phyloP scores from a whole-genome alignment of 2,797 vertebrate genomes.

The Vireo griseus region DNA sequence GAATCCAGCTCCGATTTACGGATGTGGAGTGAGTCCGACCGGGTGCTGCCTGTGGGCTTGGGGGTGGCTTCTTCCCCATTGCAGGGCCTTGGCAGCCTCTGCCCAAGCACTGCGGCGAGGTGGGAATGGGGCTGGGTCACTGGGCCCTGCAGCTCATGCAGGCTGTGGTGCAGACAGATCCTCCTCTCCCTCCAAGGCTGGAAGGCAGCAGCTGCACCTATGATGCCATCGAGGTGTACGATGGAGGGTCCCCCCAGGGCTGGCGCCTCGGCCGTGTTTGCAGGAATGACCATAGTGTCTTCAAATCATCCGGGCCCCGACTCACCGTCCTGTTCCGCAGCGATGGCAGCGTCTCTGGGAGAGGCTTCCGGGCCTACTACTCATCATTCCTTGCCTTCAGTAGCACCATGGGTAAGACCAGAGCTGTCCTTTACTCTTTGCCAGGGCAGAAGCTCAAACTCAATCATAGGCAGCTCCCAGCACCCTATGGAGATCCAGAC shows the following conservation, averaged over 20 bases:
- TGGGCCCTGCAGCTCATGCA: background rate
- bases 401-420: background rate
- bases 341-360: fast-evolving
- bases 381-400: fast-evolving
- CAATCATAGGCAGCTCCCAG: fast-evolving
- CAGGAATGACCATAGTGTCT: fast-evolving
- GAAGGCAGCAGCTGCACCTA: background rate
- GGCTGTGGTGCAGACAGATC: background rate
- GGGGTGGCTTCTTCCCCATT: fast-evolving
- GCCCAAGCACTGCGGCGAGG: fast-evolving
- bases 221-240: background rate
- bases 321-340: background rate
- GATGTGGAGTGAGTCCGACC: background rate
- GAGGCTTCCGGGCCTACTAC: background rate
- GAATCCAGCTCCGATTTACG: background rate
- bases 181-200: background rate
- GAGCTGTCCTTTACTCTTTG: background rate
- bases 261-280: background rate
- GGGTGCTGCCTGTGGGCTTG: background rate
- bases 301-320: background rate
- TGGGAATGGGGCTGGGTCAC: fast-evolving
- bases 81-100: background rate
- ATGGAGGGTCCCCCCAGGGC: fast-evolving
- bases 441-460: background rate
- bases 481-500: too few relatives aligned